Evolutionary conservation across 2,797 vertebrate species (phyloP), one percentile per base, ranked within the genome.

Genomic region (Epinephelus malabaricus): DNA sequence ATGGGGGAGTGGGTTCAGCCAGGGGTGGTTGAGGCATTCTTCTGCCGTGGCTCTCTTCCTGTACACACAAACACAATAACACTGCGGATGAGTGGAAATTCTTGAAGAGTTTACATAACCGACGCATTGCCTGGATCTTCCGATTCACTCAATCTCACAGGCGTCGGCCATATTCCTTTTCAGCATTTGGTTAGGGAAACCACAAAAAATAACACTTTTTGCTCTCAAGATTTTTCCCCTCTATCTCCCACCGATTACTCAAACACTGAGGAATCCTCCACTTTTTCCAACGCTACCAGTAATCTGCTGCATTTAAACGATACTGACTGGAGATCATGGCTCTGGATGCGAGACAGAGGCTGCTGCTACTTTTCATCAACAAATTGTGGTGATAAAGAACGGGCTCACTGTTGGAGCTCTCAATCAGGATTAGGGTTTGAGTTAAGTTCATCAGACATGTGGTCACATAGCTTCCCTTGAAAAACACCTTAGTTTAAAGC

Each of bases 31-130:
- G 74, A 96, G 93, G 79, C 96, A 95, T 82, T 96, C 93, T 25
- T 96, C 94, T 38, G 96, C 96, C 0, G 95, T 95, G 73, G 94
- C 92, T 79, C 96, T 92, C 82, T 96, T 93, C 89, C 96, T 96
- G 92, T 11, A 68, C 77, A 92, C 79, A 89, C 82, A 92, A 90
- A 92, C 86, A 91, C 86, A 92, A 89, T 61, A 92, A 91, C 82
- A 90, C 54, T 59, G 77, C 6, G 79, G 82, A 86, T 92, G 85
- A 92, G 86, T 78, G 88, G 83, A 93, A 89, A 86, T 86, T 89
- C 86, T 77, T 67, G 6, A 2, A 61, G 59, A 85, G 85, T 89
- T 94, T 87, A 89, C 76, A 79, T 69, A 90, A 88, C 80, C 81
- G 46, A 69, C 8, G 43, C 62, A 83, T 72, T 12, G 78, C 82